Conservation (phyloP, 2,797 vertebrate species). For the Zalophus californianus region DNA sequence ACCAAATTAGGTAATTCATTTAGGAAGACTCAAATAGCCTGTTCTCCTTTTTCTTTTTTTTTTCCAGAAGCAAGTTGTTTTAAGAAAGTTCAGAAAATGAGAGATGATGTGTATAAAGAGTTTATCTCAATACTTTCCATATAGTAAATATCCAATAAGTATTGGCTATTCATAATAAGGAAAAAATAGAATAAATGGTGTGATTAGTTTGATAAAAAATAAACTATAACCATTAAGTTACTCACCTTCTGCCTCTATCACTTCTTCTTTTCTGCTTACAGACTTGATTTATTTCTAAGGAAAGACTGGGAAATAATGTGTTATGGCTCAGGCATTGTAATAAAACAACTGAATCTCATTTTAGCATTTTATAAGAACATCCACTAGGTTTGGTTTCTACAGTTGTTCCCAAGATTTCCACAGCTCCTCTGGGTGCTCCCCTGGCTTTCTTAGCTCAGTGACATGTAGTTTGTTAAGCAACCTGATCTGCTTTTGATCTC, state of each 20-base stretch:
- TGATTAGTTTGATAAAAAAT: not conserved
- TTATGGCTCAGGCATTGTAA: constrained; percentile 46
- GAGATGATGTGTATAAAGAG: not conserved
- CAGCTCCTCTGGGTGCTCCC: constrained; percentile 79
- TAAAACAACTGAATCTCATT: constrained; percentile 53
- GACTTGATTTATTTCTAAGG: constrained; percentile 8
- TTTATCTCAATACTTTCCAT: not conserved
- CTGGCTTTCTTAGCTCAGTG: constrained; percentile 79
- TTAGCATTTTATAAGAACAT: constrained; percentile 73
- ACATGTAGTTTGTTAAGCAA: constrained; percentile 85
- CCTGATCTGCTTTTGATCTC: constrained; percentile 87
- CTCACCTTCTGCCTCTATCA: not conserved
- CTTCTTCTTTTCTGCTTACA: not conserved
- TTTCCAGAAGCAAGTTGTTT: not conserved
- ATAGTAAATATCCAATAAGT: not conserved
- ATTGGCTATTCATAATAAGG: not conserved
- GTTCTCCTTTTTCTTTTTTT: not conserved
- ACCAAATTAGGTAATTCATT: not conserved
- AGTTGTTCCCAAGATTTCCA: constrained; percentile 78
- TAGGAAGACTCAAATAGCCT: not conserved
- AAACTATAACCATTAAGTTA: not conserved
- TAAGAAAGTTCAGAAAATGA: not conserved
- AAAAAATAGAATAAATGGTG: not conserved
- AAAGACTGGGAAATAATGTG: not conserved
- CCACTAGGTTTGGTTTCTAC: constrained; percentile 75